Percentiles rank a stretch among this genome's conserved stretches.
Conservation (phyloP, 1,140 invertebrate genomes). For the Pogonognathellus flavescens region DNA sequence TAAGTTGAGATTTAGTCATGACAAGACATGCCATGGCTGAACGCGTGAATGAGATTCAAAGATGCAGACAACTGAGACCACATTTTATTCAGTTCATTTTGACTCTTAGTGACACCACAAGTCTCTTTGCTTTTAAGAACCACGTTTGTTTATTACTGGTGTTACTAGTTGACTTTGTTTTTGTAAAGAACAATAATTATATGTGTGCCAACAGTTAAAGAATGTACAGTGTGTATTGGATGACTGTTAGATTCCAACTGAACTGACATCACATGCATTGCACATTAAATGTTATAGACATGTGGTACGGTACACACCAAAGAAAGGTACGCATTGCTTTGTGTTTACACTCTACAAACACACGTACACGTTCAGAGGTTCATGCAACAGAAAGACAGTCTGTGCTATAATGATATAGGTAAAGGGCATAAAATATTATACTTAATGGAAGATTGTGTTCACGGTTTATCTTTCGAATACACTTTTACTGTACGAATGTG, state of each 20-base stretch:
- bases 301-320: neutral
- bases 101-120: too few species aligned
- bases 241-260: neutral
- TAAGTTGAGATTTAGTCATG: too few species aligned
- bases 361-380: neutral
- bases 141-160: too few species aligned
- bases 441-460: neutral
- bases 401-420: neutral
- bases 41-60: too few species aligned
- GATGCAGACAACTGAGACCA: too few species aligned
- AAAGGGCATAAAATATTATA: neutral
- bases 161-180: neutral
- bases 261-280: neutral
- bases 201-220: neutral
- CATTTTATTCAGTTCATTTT: too few species aligned
- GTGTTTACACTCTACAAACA: neutral
- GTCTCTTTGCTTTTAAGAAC: too few species aligned
- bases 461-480: slow-evolving; percentile 27
- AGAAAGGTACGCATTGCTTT: neutral
- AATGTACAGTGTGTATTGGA: neutral
- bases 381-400: neutral
- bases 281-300: too few species aligned
- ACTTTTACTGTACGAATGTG: neutral
- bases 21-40: too few species aligned
- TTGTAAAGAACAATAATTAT: neutral